Base-by-base conservation (phyloP, 2,113 vertebrate species). In the Gnathochromis pfefferi region DNA sequence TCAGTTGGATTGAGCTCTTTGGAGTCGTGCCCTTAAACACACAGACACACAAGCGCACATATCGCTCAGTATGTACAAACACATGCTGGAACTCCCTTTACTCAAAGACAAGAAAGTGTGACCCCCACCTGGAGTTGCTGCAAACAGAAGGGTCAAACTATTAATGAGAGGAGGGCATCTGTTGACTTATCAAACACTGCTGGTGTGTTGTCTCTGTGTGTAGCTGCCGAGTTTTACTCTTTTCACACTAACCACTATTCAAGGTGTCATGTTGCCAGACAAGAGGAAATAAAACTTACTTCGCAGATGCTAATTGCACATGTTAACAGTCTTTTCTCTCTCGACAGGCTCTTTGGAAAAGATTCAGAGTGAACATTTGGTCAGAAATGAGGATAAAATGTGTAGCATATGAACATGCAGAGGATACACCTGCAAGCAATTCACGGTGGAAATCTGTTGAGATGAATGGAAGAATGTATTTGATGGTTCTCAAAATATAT, bases 181-280 rank as follows among this genome's bases (percentile, higher is more conserved):
- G 90, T 93, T 90, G 92, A 93, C 88, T 58, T 58, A 58, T 58
- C 55, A 58, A 58, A 58, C 55, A 58, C 23, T 58, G 55, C 55
- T 58, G 55, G 55, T 58, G 55, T 28, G 55, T 9, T 0, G 55
- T 28, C 13, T 28, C 23, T 28, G 55, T 58, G 55, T 58, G 23
- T 58, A 49, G 84, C 57, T 42, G 60, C 80, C 40, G 23, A 31
- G 28, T 80, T 82, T 88, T 21, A n/a, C 33, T 80, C 81, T 80
- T 78, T 85, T 89, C 73, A 88, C 87, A 91, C 88, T 28, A 38
- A 58, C 45, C 54, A 68, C 87, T 91, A 45, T 93, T 87, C 51
- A 79, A 87, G 63, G 84, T 90, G 87, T 90, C 82, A 85, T 13
- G 81, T 85, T 90, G 90, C 81, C 86, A 95, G 94, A 95, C 89